Evolutionary conservation across 2,113 vertebrate genomes (phyloP).

Genomic region (Equus quagga): DNA sequence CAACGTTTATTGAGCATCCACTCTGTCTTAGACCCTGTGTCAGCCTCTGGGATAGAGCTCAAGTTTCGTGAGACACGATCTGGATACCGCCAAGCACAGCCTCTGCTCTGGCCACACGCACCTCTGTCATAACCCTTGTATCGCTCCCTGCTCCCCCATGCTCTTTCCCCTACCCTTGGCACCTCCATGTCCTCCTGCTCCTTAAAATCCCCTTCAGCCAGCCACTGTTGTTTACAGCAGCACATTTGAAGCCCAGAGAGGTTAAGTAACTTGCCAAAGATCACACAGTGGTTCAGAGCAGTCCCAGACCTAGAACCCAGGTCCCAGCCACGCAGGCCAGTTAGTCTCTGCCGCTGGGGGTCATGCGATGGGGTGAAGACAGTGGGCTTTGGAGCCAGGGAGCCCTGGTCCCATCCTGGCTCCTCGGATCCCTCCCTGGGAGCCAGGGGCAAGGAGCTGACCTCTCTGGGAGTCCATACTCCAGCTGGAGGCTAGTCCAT

Average conservation of each 20-base stretch:
- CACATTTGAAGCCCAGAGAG: neutral
- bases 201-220: neutral
- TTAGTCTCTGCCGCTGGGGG: neutral
- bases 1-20: neutral
- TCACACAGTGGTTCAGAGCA: neutral
- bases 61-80: neutral
- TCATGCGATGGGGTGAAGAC: neutral
- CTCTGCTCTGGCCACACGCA: neutral
- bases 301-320: neutral
- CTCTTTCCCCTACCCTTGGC: neutral
- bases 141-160: neutral
- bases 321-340: neutral
- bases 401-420: neutral
- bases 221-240: neutral
- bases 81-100: neutral
- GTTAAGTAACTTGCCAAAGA: neutral
- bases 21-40: neutral
- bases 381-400: neutral
- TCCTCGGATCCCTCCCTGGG: neutral
- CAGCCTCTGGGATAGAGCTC: neutral
- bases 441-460: fast-evolving
- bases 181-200: neutral
- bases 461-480: neutral
- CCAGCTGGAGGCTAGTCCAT: neutral
- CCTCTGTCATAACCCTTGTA: neutral